A percentile compares a stretch with the other conserved stretches of the same genome.
These are phyloP conservation scores for Brenthis hecate DNA, from an alignment of 2,888 invertebrate species.

Conservation along the genomic window DNA sequence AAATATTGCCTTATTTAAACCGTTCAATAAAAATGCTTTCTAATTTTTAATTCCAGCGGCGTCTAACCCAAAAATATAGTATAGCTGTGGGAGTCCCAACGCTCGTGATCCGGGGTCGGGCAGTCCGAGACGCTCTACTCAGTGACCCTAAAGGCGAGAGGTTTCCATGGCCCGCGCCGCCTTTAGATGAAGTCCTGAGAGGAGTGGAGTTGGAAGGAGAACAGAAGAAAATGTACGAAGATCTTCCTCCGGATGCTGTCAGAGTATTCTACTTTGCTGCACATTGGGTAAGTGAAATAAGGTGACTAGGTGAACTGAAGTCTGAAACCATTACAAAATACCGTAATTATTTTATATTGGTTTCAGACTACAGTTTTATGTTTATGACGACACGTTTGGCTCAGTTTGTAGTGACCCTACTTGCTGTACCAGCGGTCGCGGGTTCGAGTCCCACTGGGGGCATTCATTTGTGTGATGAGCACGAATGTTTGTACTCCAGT, in stretches of 20 bases:
- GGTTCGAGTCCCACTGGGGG: no score
- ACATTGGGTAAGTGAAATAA: slow-evolving; percentile 93
- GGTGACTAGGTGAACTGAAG: neutral
- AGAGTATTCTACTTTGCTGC: slow-evolving; percentile 94
- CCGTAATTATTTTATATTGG: neutral
- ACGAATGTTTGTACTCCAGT: no score
- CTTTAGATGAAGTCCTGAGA: slow-evolving; percentile 82
- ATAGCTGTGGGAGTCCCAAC: slow-evolving; percentile 90
- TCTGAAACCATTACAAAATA: no score
- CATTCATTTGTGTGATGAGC: no score
- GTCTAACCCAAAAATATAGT: slow-evolving; percentile 88
- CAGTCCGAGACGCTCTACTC: slow-evolving; percentile 85
- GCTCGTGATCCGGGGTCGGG: slow-evolving; percentile 87
- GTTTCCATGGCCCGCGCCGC: slow-evolving; percentile 91
- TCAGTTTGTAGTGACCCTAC: no score
- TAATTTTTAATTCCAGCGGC: slow-evolving; percentile 80
- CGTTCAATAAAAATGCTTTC: slow-evolving; percentile 18
- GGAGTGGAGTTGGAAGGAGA: slow-evolving; percentile 74
- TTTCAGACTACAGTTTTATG: slow-evolving; percentile 11
- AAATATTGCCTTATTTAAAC: neutral
- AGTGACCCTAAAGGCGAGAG: slow-evolving; percentile 85
- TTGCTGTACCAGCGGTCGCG: no score
- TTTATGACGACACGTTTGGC: neutral
- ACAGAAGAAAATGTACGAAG: slow-evolving; percentile 76
- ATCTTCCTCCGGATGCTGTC: slow-evolving; percentile 83